phyloP scores from a whole-genome alignment of 2,888 invertebrate genomes.

The Stegophylla sp. region DNA sequence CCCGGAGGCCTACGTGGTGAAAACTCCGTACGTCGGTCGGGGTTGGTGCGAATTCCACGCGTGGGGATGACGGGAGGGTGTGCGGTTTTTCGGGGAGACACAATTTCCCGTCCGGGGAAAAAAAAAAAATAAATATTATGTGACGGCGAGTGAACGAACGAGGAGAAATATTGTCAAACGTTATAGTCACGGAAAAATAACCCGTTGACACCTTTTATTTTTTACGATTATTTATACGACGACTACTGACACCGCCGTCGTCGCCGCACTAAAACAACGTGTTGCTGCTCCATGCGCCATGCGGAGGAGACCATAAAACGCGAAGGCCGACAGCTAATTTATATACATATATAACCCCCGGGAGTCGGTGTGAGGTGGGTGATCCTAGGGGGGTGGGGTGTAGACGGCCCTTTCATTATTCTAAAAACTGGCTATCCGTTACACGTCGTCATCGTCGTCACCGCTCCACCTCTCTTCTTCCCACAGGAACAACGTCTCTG shows the following conservation, averaged over 20 bases:
- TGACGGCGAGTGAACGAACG: neutral
- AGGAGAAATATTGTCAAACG: slow-evolving; percentile 34
- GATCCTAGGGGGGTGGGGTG: no score
- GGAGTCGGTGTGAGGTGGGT: neutral
- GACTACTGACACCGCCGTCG: neutral
- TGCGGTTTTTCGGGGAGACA: neutral
- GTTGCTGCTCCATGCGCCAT: neutral
- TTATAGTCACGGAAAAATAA: slow-evolving; percentile 30
- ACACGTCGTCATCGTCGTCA: slow-evolving; percentile 6
- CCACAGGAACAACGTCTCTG: no score
- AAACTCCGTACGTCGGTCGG: no score
- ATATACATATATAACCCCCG: neutral
- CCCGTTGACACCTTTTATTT: slow-evolving; percentile 56
- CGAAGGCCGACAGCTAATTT: slow-evolving; percentile 43
- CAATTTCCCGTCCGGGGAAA: slow-evolving; percentile 35
- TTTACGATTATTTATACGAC: slow-evolving; percentile 56
- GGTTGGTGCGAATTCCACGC: no score
- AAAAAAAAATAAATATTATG: slow-evolving; percentile 17
- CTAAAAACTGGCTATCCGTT: slow-evolving; percentile 51
- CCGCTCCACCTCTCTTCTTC: neutral
- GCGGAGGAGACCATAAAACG: slow-evolving; percentile 12
- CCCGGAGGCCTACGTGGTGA: no score
- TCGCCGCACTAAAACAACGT: slow-evolving; percentile 29
- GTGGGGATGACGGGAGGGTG: neutral
- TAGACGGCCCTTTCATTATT: slow-evolving; percentile 45